A percentile compares a stretch with the other conserved stretches of the same genome.
Conservation (phyloP, 2,113 vertebrate genomes). For the Hucho hucho region DNA sequence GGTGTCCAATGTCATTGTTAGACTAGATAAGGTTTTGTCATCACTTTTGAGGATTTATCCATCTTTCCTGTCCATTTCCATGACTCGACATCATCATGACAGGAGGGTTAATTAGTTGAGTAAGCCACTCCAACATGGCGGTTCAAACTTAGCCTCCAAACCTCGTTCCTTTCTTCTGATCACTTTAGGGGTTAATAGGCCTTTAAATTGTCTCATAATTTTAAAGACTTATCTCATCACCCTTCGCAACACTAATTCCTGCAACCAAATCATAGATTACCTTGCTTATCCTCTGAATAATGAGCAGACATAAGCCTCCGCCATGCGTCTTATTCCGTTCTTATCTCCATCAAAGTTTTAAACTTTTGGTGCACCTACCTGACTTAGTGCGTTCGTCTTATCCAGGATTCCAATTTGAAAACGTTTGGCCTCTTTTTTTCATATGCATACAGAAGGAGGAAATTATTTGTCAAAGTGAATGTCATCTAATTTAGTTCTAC, state of each 20-base stretch:
- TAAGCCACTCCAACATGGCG: not conserved
- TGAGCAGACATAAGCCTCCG: constrained; percentile 2
- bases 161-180: not conserved
- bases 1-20: no score
- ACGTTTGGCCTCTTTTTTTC: constrained; percentile 22
- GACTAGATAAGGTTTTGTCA: no score
- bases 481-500: constrained; percentile 74
- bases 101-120: not conserved
- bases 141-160: not conserved
- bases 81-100: not conserved
- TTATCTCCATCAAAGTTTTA: constrained; percentile 28
- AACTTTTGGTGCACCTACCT: not conserved
- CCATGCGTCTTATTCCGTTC: not conserved
- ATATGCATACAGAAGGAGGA: constrained; percentile 58
- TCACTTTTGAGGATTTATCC: no score
- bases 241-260: not conserved
- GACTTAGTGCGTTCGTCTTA: not conserved
- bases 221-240: constrained; percentile 20
- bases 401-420: constrained; percentile 42
- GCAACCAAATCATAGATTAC: constrained; percentile 10
- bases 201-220: constrained; percentile 28
- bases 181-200: constrained; percentile 4
- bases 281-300: constrained; percentile 8
- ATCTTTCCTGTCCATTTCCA: no score
- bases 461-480: constrained; percentile 76